Evolutionary conservation across 2,113 vertebrate genomes (phyloP).

Genomic region (Psammodynastes pulverulentus): DNA sequence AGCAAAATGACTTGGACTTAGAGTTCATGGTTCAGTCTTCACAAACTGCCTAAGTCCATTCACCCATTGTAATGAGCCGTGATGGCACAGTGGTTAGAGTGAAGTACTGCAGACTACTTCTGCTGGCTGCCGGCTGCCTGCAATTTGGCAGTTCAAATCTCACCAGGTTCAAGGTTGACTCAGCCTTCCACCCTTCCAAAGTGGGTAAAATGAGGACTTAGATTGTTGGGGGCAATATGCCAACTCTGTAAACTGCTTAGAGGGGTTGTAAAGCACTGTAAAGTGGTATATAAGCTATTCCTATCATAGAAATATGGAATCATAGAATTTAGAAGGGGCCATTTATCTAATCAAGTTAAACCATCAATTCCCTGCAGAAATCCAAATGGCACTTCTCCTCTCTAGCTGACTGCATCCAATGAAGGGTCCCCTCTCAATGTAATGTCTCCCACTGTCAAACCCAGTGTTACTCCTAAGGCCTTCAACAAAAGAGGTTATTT

Average conservation of each 20-base stretch:
- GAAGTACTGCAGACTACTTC: too few relatives aligned
- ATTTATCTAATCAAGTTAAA: not conserved
- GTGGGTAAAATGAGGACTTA: too few relatives aligned
- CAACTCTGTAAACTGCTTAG: too few relatives aligned
- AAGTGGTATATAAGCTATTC: too few relatives aligned
- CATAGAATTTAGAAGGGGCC: not conserved
- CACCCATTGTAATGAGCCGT: not conserved
- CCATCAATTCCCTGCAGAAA: not conserved
- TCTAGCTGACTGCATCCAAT: not conserved
- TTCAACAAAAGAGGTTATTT: not conserved
- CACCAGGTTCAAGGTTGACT: too few relatives aligned
- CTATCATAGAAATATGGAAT: not conserved
- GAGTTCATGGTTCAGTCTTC: not conserved
- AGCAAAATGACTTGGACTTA: not conserved
- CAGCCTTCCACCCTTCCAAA: too few relatives aligned
- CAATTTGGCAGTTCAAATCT: too few relatives aligned
- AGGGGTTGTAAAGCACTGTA: too few relatives aligned
- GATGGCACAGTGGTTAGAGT: too few relatives aligned
- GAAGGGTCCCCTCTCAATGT: not conserved
- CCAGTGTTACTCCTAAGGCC: not conserved
- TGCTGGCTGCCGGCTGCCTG: too few relatives aligned
- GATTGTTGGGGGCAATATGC: too few relatives aligned
- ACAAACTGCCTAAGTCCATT: not conserved
- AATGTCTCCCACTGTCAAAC: not conserved
- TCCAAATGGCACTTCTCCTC: not conserved